Evolutionary conservation across 2,797 vertebrate species (phyloP).

Genomic region (Acanthurus lineatus): DNA sequence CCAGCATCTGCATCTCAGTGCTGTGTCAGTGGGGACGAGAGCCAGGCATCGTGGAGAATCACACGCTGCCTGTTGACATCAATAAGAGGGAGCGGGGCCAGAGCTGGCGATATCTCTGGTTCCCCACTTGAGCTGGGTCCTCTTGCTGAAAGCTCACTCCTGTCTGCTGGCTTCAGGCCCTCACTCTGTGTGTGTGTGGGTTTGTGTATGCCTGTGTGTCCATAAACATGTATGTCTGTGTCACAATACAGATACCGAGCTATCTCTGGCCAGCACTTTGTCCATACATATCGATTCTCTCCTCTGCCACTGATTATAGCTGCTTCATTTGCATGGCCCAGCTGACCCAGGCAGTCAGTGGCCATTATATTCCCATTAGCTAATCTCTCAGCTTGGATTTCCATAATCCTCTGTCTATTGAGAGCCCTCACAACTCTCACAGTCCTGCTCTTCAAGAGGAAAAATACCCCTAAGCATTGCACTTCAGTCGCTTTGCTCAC

Average conservation of each 20-base stretch:
- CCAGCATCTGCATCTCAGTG: constrained; percentile 61
- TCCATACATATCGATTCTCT: constrained; percentile 66
- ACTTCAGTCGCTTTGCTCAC: constrained; percentile 30
- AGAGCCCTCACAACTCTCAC: constrained; percentile 78
- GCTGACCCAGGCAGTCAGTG: constrained; percentile 76
- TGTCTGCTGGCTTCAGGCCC: constrained; percentile 67
- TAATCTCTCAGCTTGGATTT: constrained; percentile 87
- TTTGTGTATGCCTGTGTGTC: background rate
- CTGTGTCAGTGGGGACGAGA: constrained; percentile 70
- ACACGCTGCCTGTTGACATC: constrained; percentile 81
- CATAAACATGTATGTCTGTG: constrained; percentile 12
- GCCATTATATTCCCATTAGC: constrained; percentile 88
- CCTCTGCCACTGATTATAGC: constrained; percentile 46
- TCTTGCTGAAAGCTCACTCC: constrained; percentile 77
- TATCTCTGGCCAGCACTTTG: constrained; percentile 47
- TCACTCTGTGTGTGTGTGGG: constrained; percentile 27
- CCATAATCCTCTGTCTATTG: constrained; percentile 85
- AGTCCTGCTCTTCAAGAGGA: constrained; percentile 61
- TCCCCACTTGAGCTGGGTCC: constrained; percentile 60
- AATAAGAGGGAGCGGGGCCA: constrained; percentile 59
- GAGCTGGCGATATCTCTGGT: constrained; percentile 69
- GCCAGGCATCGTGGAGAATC: constrained; percentile 60
- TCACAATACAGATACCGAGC: constrained; percentile 38
- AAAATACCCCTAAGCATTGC: constrained; percentile 30
- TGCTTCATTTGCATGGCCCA: constrained; percentile 79